Evolutionary conservation across 2,113 vertebrate genomes (phyloP).

Genomic region (Echinops telfairi): DNA sequence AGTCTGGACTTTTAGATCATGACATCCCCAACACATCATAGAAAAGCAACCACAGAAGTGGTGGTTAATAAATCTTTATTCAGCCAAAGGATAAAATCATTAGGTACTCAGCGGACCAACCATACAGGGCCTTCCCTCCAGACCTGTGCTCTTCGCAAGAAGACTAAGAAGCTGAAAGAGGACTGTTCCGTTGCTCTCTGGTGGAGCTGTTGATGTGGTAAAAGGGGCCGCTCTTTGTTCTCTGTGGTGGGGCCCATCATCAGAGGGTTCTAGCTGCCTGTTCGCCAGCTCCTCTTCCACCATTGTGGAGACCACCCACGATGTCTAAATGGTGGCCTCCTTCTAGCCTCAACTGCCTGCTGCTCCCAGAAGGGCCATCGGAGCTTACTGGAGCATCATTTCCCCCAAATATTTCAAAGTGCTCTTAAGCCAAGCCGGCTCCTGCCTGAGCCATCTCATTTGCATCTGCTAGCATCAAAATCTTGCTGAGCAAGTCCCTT

Average conservation of each 20-base stretch:
- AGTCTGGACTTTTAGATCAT: not conserved
- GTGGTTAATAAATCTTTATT: not conserved
- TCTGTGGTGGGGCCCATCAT: not conserved
- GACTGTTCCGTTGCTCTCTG: too few species aligned
- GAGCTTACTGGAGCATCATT: not conserved
- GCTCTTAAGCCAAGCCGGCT: not conserved
- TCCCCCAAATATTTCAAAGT: not conserved
- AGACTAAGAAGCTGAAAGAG: too few species aligned
- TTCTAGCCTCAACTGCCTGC: not conserved
- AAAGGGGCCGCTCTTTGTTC: not conserved
- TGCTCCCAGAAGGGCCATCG: not conserved
- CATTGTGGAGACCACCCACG: not conserved
- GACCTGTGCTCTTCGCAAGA: not conserved
- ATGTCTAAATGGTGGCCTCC: rapidly evolving
- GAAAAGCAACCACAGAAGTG: not conserved
- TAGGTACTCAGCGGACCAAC: not conserved
- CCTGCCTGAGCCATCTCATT: slow-evolving; percentile 38
- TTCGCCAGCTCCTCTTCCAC: not conserved
- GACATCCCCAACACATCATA: not conserved
- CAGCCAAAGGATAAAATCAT: not conserved
- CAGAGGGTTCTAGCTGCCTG: not conserved
- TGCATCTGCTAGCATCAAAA: slow-evolving; percentile 61
- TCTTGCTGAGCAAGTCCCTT: slow-evolving; percentile 71
- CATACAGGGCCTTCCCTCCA: not conserved
- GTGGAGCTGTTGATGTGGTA: too few species aligned